Evolutionary conservation across 2,888 invertebrate genomes (phyloP), one percentile per base, ranked within the genome.

Genomic region (Heliconius cydno): DNA sequence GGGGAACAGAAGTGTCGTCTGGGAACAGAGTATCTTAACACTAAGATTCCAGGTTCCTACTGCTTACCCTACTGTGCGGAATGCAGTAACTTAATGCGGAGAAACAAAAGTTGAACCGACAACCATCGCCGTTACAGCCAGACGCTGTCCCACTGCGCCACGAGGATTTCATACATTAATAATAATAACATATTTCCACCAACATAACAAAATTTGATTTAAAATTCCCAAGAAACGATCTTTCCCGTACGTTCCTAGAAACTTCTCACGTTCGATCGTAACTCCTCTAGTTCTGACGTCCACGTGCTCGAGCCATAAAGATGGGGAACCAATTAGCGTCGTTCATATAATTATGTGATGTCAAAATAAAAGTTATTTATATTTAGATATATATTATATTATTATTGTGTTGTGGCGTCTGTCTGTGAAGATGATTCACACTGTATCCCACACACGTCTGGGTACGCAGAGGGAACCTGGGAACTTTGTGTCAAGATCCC

Each of bases 351-450:
- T 71, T 77, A 77, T 71, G 41, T 30, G n/a, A 30, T 71, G 77
- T 77, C 65, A 52, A 70, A 68, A 70, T 70, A 41, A 41, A 70
- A 41, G 38, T 70, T 60, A 77, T 77, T 70, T 77, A 77, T 68
- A 60, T 60, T 60, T 60, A 60, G 60, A 60, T 60, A 60, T 60
- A 52, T 60, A n/a, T 60, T 60, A 60, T 60, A n/a, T 57, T n/a
- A 57, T 57, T n/a, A 60, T n/a, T n/a, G 10, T 60, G n/a, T 60
- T n/a, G 1, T 60, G 60, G 60, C 2, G 60, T 52, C 52, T 60
- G n/a, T 7, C 60, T 60, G 60, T 60, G 7, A 52, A 52, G n/a
- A 60, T 60, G 60, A 28, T 30, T 65, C 28, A 65, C 28, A 9
- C 28, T 30, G 1, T 30, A 65, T 65, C 65, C 7, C 28, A 25